These are phyloP conservation scores for Tyrannus savana DNA, from an alignment of 2,113 vertebrate genomes.

Conservation along the genomic window DNA sequence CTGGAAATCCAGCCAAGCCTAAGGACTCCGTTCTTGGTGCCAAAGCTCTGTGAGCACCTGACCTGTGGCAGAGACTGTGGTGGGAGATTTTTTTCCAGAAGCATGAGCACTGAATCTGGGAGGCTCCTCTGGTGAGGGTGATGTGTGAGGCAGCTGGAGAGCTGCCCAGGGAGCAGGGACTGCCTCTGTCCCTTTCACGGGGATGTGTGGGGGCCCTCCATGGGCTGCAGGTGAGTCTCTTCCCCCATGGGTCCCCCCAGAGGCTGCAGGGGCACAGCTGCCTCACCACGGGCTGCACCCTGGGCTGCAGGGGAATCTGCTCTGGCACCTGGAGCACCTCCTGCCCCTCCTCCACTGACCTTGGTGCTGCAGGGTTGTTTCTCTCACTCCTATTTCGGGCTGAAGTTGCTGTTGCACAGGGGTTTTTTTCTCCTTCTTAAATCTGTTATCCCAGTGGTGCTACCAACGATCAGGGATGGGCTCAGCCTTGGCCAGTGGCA, in stretches of 20 bases:
- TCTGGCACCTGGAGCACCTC: not conserved
- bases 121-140: not conserved
- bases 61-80: fast-evolving
- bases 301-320: not conserved
- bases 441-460: not conserved
- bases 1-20: not conserved
- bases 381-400: not conserved
- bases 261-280: not conserved
- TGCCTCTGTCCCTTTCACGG: not conserved
- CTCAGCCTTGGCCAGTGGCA: not conserved
- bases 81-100: not conserved
- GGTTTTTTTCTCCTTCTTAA: not conserved
- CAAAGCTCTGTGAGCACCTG: not conserved
- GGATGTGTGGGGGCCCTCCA: not conserved
- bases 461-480: not conserved
- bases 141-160: not conserved
- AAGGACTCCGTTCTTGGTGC: not conserved
- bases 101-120: fast-evolving
- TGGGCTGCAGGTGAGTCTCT: not conserved
- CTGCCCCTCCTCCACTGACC: not conserved
- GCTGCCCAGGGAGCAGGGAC: fast-evolving
- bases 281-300: not conserved
- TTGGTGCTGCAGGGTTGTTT: not conserved
- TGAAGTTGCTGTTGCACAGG: not conserved
- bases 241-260: not conserved